These are phyloP conservation scores for Physella acuta DNA, from an alignment of 1,140 invertebrate species.

Conservation along the genomic window DNA sequence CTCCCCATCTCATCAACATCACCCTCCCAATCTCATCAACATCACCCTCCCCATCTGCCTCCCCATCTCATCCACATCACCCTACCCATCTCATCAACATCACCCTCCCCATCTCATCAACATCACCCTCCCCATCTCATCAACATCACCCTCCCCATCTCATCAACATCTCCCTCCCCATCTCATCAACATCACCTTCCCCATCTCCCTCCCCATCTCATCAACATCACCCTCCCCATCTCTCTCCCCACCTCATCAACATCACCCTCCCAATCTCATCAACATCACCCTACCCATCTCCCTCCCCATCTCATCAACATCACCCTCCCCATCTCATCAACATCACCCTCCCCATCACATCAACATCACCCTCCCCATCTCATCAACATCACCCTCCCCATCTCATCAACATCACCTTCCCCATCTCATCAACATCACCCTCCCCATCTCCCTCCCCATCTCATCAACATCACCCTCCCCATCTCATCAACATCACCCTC, in stretches of 20 bases:
- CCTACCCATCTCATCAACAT: too few relatives aligned
- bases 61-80: too few relatives aligned
- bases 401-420: background rate
- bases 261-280: background rate
- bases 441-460: background rate
- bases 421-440: background rate
- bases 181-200: slow-evolving; percentile 13
- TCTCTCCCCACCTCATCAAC: background rate
- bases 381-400: background rate
- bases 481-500: background rate
- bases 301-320: background rate
- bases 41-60: too few relatives aligned
- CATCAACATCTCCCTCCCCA: background rate
- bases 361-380: too few relatives aligned
- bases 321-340: background rate
- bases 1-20: too few relatives aligned
- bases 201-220: slow-evolving; percentile 22
- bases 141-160: background rate
- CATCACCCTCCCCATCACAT: background rate
- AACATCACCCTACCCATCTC: background rate
- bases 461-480: background rate
- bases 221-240: background rate
- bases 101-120: too few relatives aligned
- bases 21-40: too few relatives aligned
- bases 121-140: too few relatives aligned